Percentiles rank a stretch among this genome's conserved stretches.
phyloP scores from a whole-genome alignment of 2,113 vertebrate genomes.

The Diadophis punctatus region DNA sequence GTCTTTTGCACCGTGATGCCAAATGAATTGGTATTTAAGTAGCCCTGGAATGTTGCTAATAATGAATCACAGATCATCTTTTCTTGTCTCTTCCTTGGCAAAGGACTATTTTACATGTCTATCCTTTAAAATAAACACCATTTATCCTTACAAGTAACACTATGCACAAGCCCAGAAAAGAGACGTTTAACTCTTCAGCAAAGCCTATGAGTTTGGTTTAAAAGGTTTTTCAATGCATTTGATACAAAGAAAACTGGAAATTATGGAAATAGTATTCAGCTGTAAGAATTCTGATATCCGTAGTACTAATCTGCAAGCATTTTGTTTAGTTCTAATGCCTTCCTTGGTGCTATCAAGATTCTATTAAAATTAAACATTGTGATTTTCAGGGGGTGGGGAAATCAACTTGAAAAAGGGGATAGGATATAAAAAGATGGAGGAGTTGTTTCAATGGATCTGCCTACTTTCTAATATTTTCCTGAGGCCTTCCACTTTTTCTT shows the following conservation, averaged over 20 bases:
- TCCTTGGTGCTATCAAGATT: not conserved
- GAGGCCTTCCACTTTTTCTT: not conserved
- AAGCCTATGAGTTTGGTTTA: not conserved
- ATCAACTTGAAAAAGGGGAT: not conserved
- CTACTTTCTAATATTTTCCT: not conserved
- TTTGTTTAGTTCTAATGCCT: not conserved
- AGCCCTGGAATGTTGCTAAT: not conserved
- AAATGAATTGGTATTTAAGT: constrained; percentile 22
- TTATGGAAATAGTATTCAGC: not conserved
- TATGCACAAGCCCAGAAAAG: not conserved
- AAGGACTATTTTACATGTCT: not conserved
- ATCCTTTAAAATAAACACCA: not conserved
- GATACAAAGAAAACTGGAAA: not conserved
- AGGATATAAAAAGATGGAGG: not conserved
- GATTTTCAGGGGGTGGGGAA: not conserved
- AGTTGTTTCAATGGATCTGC: not conserved
- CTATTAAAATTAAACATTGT: not conserved
- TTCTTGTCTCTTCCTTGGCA: not conserved
- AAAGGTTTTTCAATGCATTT: not conserved
- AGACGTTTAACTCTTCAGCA: not conserved
- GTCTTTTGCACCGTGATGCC: constrained; percentile 10
- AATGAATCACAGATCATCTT: not conserved
- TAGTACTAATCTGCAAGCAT: not conserved
- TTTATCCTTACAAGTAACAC: not conserved
- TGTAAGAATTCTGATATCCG: not conserved